phyloP scores from a whole-genome alignment of 1,140 invertebrate genomes.

The Drosophila mauritiana region DNA sequence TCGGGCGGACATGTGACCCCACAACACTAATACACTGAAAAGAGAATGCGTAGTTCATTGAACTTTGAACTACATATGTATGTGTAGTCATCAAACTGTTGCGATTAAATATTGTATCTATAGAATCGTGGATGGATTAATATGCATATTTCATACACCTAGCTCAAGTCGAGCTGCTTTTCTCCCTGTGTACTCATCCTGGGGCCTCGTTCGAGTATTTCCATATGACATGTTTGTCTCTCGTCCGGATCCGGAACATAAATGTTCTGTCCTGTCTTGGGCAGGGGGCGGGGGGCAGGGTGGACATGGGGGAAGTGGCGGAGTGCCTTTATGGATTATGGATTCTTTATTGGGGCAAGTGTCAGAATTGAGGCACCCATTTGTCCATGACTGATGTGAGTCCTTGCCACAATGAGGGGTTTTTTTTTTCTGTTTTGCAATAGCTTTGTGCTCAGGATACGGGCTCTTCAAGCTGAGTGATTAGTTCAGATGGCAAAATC shows the following conservation, averaged over 20 bases:
- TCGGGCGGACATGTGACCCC: neutral
- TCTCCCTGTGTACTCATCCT: neutral
- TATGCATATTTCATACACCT: too few relatives aligned
- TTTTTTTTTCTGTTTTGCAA: neutral
- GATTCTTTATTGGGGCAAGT: conserved; percentile 15
- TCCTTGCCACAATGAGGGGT: neutral
- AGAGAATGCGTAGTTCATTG: neutral
- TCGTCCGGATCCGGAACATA: conserved; percentile 13
- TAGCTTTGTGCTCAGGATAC: neutral
- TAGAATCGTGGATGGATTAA: too few relatives aligned
- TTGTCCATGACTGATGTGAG: conserved; percentile 5
- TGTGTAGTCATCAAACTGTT: too few relatives aligned
- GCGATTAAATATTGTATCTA: too few relatives aligned
- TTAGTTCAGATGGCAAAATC: neutral
- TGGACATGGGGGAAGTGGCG: neutral
- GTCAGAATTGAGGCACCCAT: neutral
- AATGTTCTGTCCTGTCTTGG: conserved; percentile 8
- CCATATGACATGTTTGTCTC: conserved; percentile 21
- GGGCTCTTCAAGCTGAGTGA: neutral
- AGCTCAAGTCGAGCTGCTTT: neutral
- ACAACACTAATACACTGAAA: neutral
- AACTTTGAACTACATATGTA: too few relatives aligned
- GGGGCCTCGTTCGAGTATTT: conserved; percentile 1
- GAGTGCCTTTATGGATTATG: conserved; percentile 29
- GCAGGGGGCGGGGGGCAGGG: neutral